Percentiles rank a stretch among this genome's conserved stretches.
phyloP scores from a whole-genome alignment of 2,113 vertebrate genomes.

The Atrichornis clamosus region DNA sequence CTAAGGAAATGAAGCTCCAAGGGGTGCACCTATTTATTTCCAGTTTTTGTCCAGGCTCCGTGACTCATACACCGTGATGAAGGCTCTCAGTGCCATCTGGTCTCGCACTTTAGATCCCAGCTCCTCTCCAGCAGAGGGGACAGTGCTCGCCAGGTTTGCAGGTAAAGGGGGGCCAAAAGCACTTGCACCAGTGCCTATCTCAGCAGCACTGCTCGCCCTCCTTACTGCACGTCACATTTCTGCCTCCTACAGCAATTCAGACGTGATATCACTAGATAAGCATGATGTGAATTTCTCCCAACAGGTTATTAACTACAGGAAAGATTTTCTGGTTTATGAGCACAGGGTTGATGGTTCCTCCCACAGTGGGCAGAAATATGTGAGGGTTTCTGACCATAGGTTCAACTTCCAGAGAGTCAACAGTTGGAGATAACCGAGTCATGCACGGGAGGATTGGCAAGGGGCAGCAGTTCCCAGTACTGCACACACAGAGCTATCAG shows the following conservation, averaged over 20 bases:
- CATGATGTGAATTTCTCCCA: not conserved
- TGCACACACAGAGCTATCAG: not conserved
- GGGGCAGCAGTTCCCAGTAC: not conserved
- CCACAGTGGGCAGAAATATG: not conserved
- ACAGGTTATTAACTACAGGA: not conserved
- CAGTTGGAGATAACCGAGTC: not conserved
- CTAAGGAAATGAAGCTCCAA: constrained; percentile 37
- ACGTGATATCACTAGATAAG: not conserved
- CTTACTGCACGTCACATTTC: not conserved
- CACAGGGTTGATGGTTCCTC: not conserved
- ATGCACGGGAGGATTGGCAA: not conserved
- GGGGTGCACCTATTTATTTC: not conserved
- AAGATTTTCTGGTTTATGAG: not conserved
- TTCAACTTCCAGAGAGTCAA: not conserved
- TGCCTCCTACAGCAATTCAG: not conserved
- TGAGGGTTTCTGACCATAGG: not conserved
- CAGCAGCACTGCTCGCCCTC: not conserved
- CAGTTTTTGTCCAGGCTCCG: not conserved
- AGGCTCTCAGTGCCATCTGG: constrained; percentile 1
- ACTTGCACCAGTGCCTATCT: not conserved
- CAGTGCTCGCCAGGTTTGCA: not conserved
- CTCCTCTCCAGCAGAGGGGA: not conserved
- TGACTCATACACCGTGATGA: not conserved
- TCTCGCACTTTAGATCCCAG: not conserved
- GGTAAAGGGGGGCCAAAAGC: not conserved